Evolutionary conservation across 2,797 vertebrate species (phyloP).

Genomic region (Alcedo quadribrachys): DNA sequence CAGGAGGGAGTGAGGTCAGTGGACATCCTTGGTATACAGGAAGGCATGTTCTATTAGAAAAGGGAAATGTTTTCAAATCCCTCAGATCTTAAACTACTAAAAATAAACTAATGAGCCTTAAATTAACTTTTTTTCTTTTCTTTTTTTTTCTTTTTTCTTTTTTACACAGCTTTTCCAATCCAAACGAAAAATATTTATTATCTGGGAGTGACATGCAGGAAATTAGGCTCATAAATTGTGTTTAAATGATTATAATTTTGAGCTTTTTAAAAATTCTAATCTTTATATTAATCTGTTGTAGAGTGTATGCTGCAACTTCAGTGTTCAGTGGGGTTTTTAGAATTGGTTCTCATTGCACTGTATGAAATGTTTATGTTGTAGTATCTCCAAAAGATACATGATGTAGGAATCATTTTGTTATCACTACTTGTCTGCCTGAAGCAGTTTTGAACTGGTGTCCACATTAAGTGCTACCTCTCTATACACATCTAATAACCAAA

Average conservation of each 20-base stretch:
- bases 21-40: conserved; percentile 89
- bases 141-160: conserved; percentile 63
- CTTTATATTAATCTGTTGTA: conserved; percentile 72
- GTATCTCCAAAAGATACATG: background rate
- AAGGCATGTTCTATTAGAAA: conserved; percentile 87
- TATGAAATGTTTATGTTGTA: conserved; percentile 34
- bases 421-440: background rate
- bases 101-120: conserved; percentile 85
- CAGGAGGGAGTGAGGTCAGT: conserved; percentile 87
- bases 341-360: conserved; percentile 44
- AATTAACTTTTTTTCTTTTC: conserved; percentile 75
- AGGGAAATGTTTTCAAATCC: conserved; percentile 88
- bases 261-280: conserved; percentile 76
- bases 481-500: background rate
- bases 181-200: conserved; percentile 83
- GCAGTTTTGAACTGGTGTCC: background rate
- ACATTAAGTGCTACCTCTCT: background rate
- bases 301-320: conserved; percentile 60
- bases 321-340: background rate
- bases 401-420: background rate
- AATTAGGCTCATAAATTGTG: conserved; percentile 79
- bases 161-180: conserved; percentile 70
- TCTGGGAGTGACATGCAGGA: conserved; percentile 79
- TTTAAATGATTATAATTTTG: conserved; percentile 74
- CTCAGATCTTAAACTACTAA: conserved; percentile 82